Percentiles rank a stretch among this genome's conserved stretches.
These are phyloP conservation scores for Basileuterus tristriatus DNA, from an alignment of 2,797 vertebrate genomes.

Conservation along the genomic window DNA sequence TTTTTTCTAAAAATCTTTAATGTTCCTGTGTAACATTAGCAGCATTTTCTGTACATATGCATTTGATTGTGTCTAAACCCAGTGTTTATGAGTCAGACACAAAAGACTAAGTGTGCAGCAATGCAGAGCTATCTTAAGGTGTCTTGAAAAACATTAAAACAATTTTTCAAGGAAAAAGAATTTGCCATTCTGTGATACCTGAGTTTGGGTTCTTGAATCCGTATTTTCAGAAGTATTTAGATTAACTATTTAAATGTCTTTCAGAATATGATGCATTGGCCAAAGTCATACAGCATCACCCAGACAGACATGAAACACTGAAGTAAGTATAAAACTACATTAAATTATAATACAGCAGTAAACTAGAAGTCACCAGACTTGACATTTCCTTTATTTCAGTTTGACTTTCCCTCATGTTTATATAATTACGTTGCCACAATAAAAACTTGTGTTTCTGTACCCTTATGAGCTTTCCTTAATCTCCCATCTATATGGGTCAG, in stretches of 20 bases:
- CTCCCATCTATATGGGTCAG: neutral
- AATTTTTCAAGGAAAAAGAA: neutral
- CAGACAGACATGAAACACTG: constrained; percentile 94
- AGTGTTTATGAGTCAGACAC: neutral
- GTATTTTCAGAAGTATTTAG: neutral
- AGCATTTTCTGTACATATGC: neutral
- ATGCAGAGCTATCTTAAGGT: neutral
- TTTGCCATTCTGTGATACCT: neutral
- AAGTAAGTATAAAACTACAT: constrained; percentile 83
- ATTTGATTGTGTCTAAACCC: neutral
- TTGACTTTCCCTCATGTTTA: neutral
- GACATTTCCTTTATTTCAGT: neutral
- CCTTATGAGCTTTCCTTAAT: neutral
- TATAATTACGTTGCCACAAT: neutral
- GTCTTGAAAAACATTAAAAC: neutral
- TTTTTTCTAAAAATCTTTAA: neutral
- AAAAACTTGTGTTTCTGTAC: neutral
- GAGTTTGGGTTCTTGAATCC: neutral
- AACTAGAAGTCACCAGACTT: neutral
- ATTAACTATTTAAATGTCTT: constrained; percentile 26
- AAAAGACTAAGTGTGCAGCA: neutral
- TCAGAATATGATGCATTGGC: constrained; percentile 97
- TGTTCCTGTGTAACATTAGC: neutral
- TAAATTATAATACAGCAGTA: neutral
- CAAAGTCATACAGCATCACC: constrained; percentile 97